Conservation (phyloP, 2,113 vertebrate species). For the Catharus fuscescens region DNA sequence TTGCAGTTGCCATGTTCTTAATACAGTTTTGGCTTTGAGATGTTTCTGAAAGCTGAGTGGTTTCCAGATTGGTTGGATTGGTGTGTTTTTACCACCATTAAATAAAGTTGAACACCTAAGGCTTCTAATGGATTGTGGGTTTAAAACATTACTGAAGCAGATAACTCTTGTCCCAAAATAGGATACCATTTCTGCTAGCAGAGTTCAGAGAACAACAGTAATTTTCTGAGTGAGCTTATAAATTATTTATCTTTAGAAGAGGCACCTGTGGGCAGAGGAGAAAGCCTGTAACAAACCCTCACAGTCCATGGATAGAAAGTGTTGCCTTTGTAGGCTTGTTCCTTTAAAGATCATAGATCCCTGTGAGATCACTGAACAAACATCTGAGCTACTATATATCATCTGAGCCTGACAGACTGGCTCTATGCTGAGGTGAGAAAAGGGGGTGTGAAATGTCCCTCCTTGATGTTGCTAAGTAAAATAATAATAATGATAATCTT, state of each 20-base stretch:
- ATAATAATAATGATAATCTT: background rate
- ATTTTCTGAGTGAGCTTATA: constrained; percentile 2
- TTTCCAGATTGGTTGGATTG: background rate
- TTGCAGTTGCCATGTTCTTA: too few relatives aligned
- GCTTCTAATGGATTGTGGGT: background rate
- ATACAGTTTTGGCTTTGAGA: background rate
- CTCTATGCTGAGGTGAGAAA: background rate
- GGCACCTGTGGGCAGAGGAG: constrained; percentile 8
- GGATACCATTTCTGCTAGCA: background rate
- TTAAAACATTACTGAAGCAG: background rate
- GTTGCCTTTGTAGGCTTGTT: background rate
- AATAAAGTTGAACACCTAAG: background rate
- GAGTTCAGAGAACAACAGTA: background rate
- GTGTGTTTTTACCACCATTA: background rate
- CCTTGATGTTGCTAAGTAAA: constrained; percentile 15
- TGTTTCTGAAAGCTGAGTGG: background rate
- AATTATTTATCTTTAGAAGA: background rate
- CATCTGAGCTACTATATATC: background rate
- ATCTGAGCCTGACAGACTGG: background rate
- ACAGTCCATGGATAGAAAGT: background rate
- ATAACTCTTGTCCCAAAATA: background rate
- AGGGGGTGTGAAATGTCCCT: background rate
- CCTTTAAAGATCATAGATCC: constrained; percentile 24
- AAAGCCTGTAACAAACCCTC: background rate
- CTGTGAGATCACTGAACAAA: background rate